Base-by-base conservation (phyloP, 2,888 invertebrate species). In the Adelphocoris suturalis region DNA sequence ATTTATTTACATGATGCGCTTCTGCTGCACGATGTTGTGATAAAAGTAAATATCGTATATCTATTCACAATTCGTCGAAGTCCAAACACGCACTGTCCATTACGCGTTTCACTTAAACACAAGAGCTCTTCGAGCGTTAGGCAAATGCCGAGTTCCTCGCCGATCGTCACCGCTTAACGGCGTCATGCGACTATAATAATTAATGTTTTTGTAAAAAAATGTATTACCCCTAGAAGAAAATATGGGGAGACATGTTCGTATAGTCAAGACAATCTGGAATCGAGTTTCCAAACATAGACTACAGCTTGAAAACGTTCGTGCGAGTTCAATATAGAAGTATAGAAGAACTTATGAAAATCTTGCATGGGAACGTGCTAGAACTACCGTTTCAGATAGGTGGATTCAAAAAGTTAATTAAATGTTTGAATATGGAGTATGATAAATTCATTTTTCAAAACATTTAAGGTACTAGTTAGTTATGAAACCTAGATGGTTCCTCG, bases 181-280 rank as follows among this genome's bases (percentile, higher is more conserved):
- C 2, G 61, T 14, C n/a, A n/a, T 3, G n/a, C 61, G 61, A 1
- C n/a, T 19, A 61, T 61, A 61, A 61, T n/a, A 16, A 52, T 16
- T 61, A 19, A 37, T 37, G 37, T 37, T 37, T 61, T n/a, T n/a
- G 61, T 61, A 61, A 3, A 46, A 80, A 80, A 48, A 37, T 46
- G 46, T 19, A 80, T 27, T 19, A 13, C 80, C 23, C 80, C n/a
- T 78, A 19, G 80, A 68, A 68, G 82, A 82, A 82, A 82, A 82
- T 82, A 82, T 82, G 82, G 52, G 82, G 82, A 52, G 48, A 14
- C 5, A 4, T 12, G 19, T 52, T 46, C 2, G 37, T 46, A 11
- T 19, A 76, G 81, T 81, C 81, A 81, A 81, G 14, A 52, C 82
- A 82, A 48, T 48, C 82, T 46, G 76, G 46, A 28, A 76, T 76